Conservation (phyloP, 92 coral and sea anemone genomes). For the Umimayanthus chanpuru region DNA sequence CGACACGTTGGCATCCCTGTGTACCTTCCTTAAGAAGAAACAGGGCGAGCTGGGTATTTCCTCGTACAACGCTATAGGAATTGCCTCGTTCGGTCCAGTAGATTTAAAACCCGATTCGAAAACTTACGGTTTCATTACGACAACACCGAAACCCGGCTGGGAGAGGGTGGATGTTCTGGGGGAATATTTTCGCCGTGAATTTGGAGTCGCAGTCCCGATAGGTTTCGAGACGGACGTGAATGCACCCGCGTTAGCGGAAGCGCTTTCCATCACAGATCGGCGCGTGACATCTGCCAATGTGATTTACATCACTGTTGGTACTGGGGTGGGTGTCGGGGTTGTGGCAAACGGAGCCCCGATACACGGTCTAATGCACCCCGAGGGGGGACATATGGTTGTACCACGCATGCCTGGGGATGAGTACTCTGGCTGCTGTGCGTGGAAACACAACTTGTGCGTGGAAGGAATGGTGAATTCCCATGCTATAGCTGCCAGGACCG, state of each 20-base stretch:
- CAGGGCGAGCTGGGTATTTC: slow-evolving; percentile 50
- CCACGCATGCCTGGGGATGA: slow-evolving; percentile 80
- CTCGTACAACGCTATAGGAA: slow-evolving; percentile 70
- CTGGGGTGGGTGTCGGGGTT: slow-evolving; percentile 93
- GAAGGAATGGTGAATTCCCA: slow-evolving; percentile 91
- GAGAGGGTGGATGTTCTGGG: slow-evolving; percentile 64
- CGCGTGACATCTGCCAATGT: slow-evolving; percentile 55
- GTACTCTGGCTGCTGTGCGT: slow-evolving; percentile 81
- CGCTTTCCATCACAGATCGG: slow-evolving; percentile 18
- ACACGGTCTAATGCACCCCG: slow-evolving; percentile 95
- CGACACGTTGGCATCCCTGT: slow-evolving; percentile 60
- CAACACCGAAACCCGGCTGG: slow-evolving; percentile 88
- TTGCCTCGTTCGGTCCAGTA: slow-evolving; percentile 95
- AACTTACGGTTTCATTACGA: slow-evolving; percentile 85
- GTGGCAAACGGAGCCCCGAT: slow-evolving; percentile 78
- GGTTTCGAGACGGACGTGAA: slow-evolving; percentile 89
- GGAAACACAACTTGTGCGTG: slow-evolving; percentile 76
- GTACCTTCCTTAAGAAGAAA: slow-evolving; percentile 60
- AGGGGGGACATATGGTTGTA: slow-evolving; percentile 88
- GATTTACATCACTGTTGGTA: slow-evolving; percentile 86
- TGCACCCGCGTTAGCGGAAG: slow-evolving; percentile 91
- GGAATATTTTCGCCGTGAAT: slow-evolving; percentile 65
- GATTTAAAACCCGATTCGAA: slow-evolving; percentile 73
- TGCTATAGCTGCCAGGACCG: slow-evolving; percentile 85
- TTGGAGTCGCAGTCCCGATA: slow-evolving; percentile 63